phyloP scores from a whole-genome alignment of 2,888 invertebrate species.

The Eupeodes latifasciatus region DNA sequence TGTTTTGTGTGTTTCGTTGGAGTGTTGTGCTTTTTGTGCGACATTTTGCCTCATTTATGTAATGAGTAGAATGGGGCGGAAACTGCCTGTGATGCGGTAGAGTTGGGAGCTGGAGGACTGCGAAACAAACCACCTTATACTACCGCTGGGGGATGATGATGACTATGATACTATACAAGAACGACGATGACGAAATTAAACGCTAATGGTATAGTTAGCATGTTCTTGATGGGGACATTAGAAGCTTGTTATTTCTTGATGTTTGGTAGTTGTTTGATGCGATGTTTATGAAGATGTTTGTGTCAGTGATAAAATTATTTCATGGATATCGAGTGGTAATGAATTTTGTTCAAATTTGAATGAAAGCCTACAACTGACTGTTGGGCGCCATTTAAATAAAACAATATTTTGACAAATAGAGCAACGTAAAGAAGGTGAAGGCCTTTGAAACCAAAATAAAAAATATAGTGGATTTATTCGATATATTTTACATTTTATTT shows the following conservation, averaged over 20 bases:
- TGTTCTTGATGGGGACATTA: slow-evolving; percentile 72
- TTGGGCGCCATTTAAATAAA: slow-evolving; percentile 11
- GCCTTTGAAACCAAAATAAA: neutral
- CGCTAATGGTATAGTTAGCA: slow-evolving; percentile 74
- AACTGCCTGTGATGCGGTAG: slow-evolving; percentile 11
- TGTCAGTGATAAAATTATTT: slow-evolving; percentile 63
- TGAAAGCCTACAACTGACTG: slow-evolving; percentile 20
- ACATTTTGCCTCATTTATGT: slow-evolving; percentile 71
- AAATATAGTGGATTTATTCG: too few relatives aligned
- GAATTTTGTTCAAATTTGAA: slow-evolving; percentile 47
- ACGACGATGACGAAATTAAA: slow-evolving; percentile 40
- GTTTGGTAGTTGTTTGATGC: slow-evolving; percentile 69
- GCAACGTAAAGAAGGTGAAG: neutral
- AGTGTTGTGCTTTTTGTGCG: slow-evolving; percentile 54
- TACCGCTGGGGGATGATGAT: neutral
- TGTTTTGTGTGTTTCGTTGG: slow-evolving; percentile 30
- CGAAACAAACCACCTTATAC: slow-evolving; percentile 27
- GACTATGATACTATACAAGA: too few relatives aligned
- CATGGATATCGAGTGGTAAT: slow-evolving; percentile 51
- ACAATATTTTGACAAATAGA: neutral
- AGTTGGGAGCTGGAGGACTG: neutral
- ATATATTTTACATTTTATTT: too few relatives aligned
- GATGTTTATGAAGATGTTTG: slow-evolving; percentile 71
- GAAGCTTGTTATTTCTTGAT: slow-evolving; percentile 64
- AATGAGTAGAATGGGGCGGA: slow-evolving; percentile 53